Conservation (phyloP, 2,113 vertebrate genomes). For the Corapipo altera region DNA sequence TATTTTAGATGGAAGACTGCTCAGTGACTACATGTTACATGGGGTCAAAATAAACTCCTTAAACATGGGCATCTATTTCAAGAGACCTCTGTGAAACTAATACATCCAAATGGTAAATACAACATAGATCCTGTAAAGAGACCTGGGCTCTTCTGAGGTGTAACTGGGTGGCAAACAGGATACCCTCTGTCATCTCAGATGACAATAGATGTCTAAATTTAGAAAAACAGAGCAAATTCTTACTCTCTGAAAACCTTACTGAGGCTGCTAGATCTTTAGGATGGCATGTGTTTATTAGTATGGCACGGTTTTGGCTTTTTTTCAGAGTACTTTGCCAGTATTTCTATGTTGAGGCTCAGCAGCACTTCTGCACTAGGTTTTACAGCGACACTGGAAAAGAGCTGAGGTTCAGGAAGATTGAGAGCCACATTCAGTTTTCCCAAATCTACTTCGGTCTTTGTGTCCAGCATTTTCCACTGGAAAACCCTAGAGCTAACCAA, state of each 20-base stretch:
- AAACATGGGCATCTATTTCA: not conserved
- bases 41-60: not conserved
- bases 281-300: not conserved
- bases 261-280: not conserved
- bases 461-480: not conserved
- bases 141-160: not conserved
- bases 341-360: rapidly evolving
- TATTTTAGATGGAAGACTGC: not conserved
- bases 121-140: not conserved
- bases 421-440: not conserved
- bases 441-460: not conserved
- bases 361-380: not conserved
- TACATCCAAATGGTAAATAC: not conserved
- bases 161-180: not conserved
- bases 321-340: not conserved
- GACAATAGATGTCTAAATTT: not conserved
- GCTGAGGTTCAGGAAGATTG: not conserved
- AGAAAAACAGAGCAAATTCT: not conserved
- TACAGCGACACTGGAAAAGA: not conserved
- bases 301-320: not conserved
- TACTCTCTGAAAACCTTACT: not conserved
- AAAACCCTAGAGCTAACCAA: not conserved
- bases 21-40: not conserved
- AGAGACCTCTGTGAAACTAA: not conserved
- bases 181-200: not conserved